Conservation (phyloP, 2,888 invertebrate species). For the Drosophila infuscata region DNA sequence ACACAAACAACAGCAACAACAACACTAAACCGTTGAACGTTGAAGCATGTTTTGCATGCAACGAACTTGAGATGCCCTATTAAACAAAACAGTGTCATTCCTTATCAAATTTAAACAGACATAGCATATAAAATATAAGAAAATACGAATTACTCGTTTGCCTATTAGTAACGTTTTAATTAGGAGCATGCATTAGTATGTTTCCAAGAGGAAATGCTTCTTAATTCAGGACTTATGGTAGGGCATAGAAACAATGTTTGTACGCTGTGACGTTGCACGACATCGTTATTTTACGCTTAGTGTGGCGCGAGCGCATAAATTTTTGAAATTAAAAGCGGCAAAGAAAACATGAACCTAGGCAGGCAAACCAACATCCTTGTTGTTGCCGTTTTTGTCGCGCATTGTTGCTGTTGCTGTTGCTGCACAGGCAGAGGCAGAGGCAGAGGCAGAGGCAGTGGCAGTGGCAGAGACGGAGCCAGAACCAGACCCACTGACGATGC, state of each 20-base stretch:
- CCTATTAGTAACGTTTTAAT: background rate
- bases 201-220: background rate
- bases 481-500: background rate
- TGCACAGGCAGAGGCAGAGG: background rate
- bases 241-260: constrained; percentile 63
- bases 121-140: background rate
- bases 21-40: constrained; percentile 2
- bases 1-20: constrained; percentile 40
- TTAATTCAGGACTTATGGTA: constrained; percentile 11
- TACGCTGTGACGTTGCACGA: constrained; percentile 53
- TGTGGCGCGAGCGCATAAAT: constrained; percentile 82
- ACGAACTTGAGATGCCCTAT: constrained; percentile 29
- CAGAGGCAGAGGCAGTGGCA: background rate
- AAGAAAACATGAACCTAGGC: constrained; percentile 80
- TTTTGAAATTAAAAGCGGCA: constrained; percentile 80
- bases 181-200: constrained; percentile 1
- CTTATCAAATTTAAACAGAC: background rate
- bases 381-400: constrained; percentile 66
- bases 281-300: constrained; percentile 81
- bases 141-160: background rate
- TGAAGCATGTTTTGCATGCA: background rate
- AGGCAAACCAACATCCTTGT: constrained; percentile 70
- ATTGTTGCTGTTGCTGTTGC: constrained; percentile 62
- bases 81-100: background rate
- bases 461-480: background rate